Percentiles rank a stretch among this genome's conserved stretches.
phyloP scores from a whole-genome alignment of 1,140 invertebrate species.

The Andricus grossulariae region DNA sequence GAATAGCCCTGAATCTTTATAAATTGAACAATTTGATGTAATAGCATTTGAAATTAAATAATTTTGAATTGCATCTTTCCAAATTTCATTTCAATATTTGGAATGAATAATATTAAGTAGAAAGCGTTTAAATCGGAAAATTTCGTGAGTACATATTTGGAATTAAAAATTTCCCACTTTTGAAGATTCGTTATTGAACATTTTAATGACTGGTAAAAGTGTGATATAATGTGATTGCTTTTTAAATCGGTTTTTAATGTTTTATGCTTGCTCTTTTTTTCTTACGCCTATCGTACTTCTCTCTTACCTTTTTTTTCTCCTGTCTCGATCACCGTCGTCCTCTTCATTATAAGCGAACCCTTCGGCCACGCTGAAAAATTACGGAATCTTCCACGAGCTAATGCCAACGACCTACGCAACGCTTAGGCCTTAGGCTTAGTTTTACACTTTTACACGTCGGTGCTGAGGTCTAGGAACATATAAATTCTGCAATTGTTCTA shows the following conservation, averaged over 20 bases:
- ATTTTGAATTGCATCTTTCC: no score
- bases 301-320: background rate
- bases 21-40: no score
- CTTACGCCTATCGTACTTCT: slow-evolving; percentile 1
- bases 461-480: no score
- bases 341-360: slow-evolving; percentile 6
- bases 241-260: background rate
- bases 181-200: background rate
- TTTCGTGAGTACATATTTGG: background rate
- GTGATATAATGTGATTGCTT: background rate
- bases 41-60: no score
- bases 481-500: background rate
- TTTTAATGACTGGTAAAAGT: background rate
- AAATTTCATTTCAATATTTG: no score
- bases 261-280: background rate
- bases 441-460: background rate
- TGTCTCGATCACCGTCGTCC: background rate
- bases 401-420: slow-evolving; percentile 9
- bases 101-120: no score
- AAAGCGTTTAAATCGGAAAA: background rate
- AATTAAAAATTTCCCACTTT: no score
- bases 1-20: no score
- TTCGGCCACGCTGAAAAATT: slow-evolving; percentile 8
- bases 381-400: slow-evolving; percentile 24
- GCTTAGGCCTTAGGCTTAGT: background rate